Base-by-base conservation (phyloP, 2,113 vertebrate genomes). In the Psilopogon haemacephalus region DNA sequence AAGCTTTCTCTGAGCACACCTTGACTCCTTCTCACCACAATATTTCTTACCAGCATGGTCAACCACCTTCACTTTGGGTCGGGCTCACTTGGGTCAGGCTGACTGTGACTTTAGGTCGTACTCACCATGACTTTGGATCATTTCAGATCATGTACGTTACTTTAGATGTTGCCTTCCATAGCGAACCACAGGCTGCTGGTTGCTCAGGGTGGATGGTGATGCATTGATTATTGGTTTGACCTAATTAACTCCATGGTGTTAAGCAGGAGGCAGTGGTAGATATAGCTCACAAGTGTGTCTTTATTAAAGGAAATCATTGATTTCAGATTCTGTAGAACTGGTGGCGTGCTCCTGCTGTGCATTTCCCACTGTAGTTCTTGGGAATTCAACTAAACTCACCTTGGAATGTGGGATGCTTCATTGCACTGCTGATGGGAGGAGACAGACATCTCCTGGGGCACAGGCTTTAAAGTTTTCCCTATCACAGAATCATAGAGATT, bases 151-250 rank as follows among this genome's bases (percentile, higher is more conserved):
- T 12, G 11, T 24, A 7, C 48, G 24, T 50, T 12, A 24, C 12
- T 50, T 50, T 15, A 3, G 68, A 0, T 55, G 17, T 87, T 87
- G 67, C 24, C 1, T 91, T 86, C 28, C 23, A 28, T n/a, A 69
- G 54, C 56, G 89, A 92, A 89, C 78, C 84, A 38, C 71, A 83
- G 60, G 30, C 35, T 13, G 4, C 26, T 84, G 59, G n/a, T 91
- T 92, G 65, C 84, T 89, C 93, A 24, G 37, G 40, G 46, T 84
- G 14, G 40, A 67, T 88, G 32, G 35, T 65, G 62, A 59, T 62
- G 15, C 28, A 95, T 89, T 88, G 92, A 94, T 92, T 92, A 91
- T 95, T 93, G 78, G 73, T 74, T 94, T 92, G 84, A 64, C 86
- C 92, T 95, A 91, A 95, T 96, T 95, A 94, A 92, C 64, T 89